Evolutionary conservation across 1,140 invertebrate species (phyloP), one percentile per base, ranked within the genome.

Genomic region (Coelopa frigida): DNA sequence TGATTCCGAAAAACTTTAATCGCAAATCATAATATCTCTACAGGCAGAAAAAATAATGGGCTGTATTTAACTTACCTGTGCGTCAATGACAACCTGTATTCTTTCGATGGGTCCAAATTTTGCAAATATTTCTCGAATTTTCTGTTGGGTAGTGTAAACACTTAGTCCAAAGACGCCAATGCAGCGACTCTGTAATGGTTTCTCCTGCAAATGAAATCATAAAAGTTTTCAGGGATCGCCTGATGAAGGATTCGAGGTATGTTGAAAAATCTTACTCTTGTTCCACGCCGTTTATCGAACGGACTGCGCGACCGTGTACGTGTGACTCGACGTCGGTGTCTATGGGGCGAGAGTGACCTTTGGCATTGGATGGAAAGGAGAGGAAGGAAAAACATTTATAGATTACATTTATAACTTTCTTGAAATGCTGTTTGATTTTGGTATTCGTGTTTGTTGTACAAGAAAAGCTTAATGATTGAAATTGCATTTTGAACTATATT

Each of bases 1-100:
- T 15, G 15, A 61, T 11, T 64, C 59, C 59, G 53, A 40, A 22
- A 11, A 20, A 7, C 15, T 11, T 14, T n/a, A n/a, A 4, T 33
- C 8, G 10, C 23, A 44, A 51, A 41, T 7, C 46, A 46, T 35
- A 22, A 24, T n/a, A 14, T 8, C 14, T 18, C n/a, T 37, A 8
- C 26, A 11, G 22, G 22, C 29, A 24, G 15, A n/a, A 37, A 36
- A 27, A 10, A 17, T 5, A 5, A 38, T 46, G 44, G 44, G 31
- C 20, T 21, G 17, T 14, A 7, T 38, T 12, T 4, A 36, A 53
- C 66, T 74, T 76, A 93, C 91, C 82, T 94, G 92, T 35, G 90
- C 90, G 73, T 97, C 94, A 64, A 94, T 90, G 24, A 97, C 91
- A 55, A 97, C 84, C 73, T 94, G 87, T n/a, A 94, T 87, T 64